Percentiles rank a stretch among this genome's conserved stretches.
Evolutionary conservation across 2,888 invertebrate genomes (phyloP).

Genomic region (Tetragonisca angustula): DNA sequence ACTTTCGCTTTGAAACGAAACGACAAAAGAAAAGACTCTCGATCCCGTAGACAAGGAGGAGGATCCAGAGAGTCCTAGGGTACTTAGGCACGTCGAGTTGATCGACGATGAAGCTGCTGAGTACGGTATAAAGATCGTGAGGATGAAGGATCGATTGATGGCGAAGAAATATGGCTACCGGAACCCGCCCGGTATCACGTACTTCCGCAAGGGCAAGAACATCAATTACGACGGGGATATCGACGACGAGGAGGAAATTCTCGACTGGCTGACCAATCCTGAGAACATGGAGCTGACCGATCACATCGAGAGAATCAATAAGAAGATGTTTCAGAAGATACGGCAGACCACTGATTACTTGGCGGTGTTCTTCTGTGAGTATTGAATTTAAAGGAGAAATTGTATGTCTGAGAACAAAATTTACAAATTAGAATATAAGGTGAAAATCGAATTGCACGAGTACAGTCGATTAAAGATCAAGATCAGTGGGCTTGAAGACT

Average conservation of each 20-base stretch:
- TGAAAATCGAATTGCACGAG: background rate
- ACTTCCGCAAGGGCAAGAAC: constrained; percentile 94
- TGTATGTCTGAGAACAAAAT: background rate
- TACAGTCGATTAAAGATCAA: background rate
- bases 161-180: constrained; percentile 96
- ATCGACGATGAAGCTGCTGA: constrained; percentile 96
- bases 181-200: constrained; percentile 95
- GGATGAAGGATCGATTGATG: constrained; percentile 94
- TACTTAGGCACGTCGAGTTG: constrained; percentile 93
- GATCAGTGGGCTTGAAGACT: background rate
- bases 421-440: background rate
- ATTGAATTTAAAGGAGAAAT: constrained; percentile 44
- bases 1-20: constrained; percentile 16
- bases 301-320: constrained; percentile 95
- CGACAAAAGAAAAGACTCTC: constrained; percentile 18
- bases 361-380: constrained; percentile 97
- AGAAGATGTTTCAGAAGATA: constrained; percentile 97
- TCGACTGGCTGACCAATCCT: constrained; percentile 97
- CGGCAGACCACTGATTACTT: constrained; percentile 94
- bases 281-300: constrained; percentile 97
- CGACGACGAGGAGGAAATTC: constrained; percentile 93
- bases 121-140: constrained; percentile 95
- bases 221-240: constrained; percentile 97
- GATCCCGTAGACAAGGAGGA: constrained; percentile 89
- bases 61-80: constrained; percentile 91